A percentile compares a stretch with the other conserved stretches of the same genome.
Evolutionary conservation across 2,888 invertebrate species (phyloP).

Genomic region (Dendrolimus pini): DNA sequence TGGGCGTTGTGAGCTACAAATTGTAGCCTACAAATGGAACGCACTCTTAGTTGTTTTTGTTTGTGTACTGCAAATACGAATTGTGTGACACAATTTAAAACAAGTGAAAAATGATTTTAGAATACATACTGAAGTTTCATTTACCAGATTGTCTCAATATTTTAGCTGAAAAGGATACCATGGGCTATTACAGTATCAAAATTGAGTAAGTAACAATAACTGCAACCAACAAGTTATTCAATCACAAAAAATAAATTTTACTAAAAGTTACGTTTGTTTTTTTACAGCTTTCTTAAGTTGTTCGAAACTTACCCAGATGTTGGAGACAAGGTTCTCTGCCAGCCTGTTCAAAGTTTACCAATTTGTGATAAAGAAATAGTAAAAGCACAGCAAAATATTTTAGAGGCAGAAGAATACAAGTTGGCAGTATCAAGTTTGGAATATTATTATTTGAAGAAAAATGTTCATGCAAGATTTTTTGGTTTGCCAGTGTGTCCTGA

Average conservation of each 20-base stretch:
- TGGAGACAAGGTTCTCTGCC: conserved; percentile 80
- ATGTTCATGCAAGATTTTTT: conserved; percentile 81
- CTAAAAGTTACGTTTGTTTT: background rate
- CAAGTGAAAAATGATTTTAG: conserved; percentile 44
- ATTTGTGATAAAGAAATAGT: conserved; percentile 79
- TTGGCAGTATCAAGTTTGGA: conserved; percentile 34
- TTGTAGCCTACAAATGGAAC: too few relatives aligned
- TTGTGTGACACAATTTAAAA: too few relatives aligned
- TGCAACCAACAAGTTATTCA: background rate
- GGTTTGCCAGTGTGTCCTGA: conserved; percentile 83
- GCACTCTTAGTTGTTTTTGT: too few relatives aligned
- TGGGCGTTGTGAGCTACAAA: too few relatives aligned
- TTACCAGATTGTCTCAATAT: conserved; percentile 78
- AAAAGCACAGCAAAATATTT: conserved; percentile 76
- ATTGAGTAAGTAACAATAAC: conserved; percentile 78
- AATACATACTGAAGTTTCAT: conserved; percentile 79
- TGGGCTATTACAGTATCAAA: conserved; percentile 79
- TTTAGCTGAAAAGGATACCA: conserved; percentile 74
- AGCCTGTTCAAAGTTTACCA: conserved; percentile 78
- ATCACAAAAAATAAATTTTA: background rate
- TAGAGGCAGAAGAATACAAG: conserved; percentile 55
- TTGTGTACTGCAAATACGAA: too few relatives aligned
- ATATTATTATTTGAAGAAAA: conserved; percentile 70
- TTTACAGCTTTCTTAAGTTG: conserved; percentile 81
- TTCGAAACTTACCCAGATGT: conserved; percentile 81